Base-by-base conservation (phyloP, 1,140 invertebrate genomes). In the Campoletis sonorensis region DNA sequence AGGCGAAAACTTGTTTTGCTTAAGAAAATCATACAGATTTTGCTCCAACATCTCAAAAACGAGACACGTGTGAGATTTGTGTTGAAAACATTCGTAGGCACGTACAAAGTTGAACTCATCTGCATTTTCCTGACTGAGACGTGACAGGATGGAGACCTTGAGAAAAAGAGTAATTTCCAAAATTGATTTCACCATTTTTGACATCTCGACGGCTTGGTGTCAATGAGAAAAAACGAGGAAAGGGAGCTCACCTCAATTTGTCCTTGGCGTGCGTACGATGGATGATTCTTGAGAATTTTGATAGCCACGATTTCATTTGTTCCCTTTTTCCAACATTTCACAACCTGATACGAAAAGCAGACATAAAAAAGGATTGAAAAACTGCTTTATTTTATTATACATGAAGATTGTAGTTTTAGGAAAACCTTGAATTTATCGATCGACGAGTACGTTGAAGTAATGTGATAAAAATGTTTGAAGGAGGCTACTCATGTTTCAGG, bases 1-100 rank as follows among this genome's bases (percentile, higher is more conserved):
- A 81, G 98, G 98, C 89, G 97, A 98, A 92, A 99, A 99, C 93
- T 99, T 99, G 92, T 99, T 99, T 92, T 99, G 98, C 92, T 99
- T 99, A 75, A 99, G 95, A 92, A 99, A 99, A 94, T 99, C 99
- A 93, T 99, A 99, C 78, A 99, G 94, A 93, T 99, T 99, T 93
- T 99, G 99, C 91, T 99, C 99, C 84, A 99, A 94, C 98, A 99
- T 99, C 93, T 99, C 99, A 92, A 99, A 99, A 86, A 99, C 99
- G 90, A 99, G 94, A 93, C 99, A 99, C 33, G 99, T 99, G 93
- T 99, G 99, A 89, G 98, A 99, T 92, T 99, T 99, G 93, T 99
- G 99, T 92, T 99, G 98, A 93, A 99, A 99, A 93, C 98, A 99
- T 92, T 99, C 99, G 92, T 98, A 99, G 16, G 98, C 99, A 80